Evolutionary conservation across 2,888 invertebrate species (phyloP), one percentile per base, ranked within the genome.

Genomic region (Drosophila paramelanica): DNA sequence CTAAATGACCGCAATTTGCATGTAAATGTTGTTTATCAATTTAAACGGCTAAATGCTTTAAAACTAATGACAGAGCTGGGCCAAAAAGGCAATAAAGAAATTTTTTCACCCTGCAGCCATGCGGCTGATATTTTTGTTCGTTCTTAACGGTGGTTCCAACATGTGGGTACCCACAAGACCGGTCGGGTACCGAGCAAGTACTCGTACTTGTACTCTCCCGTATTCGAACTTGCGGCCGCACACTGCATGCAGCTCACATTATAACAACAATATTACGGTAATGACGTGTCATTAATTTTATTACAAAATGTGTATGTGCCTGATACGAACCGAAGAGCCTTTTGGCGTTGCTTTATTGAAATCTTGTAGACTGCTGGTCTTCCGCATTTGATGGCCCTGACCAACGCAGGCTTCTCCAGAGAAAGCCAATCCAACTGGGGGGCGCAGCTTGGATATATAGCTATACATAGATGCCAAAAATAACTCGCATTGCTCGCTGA

Each of bases 251-350:
- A 67, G 74, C 84, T 67, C 76, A 73, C 73, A 86, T 79, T 83
- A 77, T 83, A 86, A 88, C 83, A 86, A 86, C 83, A 86, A 86
- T 79, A 86, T 86, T 86, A 88, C 79, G 69, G 69, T 88, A 86
- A 86, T 86, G 88, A 88, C 74, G 88, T 88, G 81, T 86, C 88
- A 86, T 86, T 86, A 86, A 86, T 88, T 86, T 88, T 78, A 86
- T 86, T 88, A 88, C 81, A 85, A 86, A 82, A 82, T 85, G 76
- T 84, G 78, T 76, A 77, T 78, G 78, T 87, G 77, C 68, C 53
- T 57, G 68, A 45, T 56, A 52, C 53, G 62, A 61, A 43, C 25
- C 45, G 56, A 31, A 17, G 47, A 61, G 61, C 69, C 86, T 77
- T 69, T 73, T 77, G 84, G 81, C 79, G 84, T 71, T 81, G 79